These are phyloP conservation scores for Polypterus senegalus DNA, from an alignment of 2,113 vertebrate genomes.

Conservation along the genomic window DNA sequence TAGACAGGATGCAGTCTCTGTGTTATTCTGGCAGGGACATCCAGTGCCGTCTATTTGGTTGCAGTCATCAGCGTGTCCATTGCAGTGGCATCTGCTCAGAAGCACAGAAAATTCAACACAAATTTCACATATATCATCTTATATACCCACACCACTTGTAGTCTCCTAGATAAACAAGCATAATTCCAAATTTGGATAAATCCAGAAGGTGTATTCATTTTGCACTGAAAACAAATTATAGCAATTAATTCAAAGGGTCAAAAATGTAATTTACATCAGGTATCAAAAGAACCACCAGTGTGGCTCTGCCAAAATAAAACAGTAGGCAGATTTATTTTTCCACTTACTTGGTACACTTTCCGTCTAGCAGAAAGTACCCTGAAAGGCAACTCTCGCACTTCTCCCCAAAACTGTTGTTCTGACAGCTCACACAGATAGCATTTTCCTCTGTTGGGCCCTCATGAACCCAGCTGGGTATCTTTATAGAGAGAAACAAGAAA, in stretches of 20 bases:
- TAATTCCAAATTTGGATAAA: no score
- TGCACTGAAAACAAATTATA: no score
- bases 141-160: no score
- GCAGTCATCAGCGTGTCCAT: constrained; percentile 77
- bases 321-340: not conserved
- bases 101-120: not conserved
- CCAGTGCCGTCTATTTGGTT: constrained; percentile 74
- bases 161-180: no score
- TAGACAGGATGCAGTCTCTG: constrained; percentile 72
- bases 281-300: no score
- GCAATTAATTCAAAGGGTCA: no score
- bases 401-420: constrained; percentile 81
- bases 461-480: constrained; percentile 65
- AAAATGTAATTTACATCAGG: no score
- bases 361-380: constrained; percentile 76
- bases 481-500: no score
- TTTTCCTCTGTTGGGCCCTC: constrained; percentile 73
- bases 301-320: no score
- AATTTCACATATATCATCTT: no score
- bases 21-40: constrained; percentile 87
- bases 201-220: no score
- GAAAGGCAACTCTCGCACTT: constrained; percentile 76
- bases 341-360: constrained; percentile 75
- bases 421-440: constrained; percentile 74
- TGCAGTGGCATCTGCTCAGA: constrained; percentile 71